Evolutionary conservation across 2,113 vertebrate species (phyloP).

Genomic region (Dasyornis broadbenti): DNA sequence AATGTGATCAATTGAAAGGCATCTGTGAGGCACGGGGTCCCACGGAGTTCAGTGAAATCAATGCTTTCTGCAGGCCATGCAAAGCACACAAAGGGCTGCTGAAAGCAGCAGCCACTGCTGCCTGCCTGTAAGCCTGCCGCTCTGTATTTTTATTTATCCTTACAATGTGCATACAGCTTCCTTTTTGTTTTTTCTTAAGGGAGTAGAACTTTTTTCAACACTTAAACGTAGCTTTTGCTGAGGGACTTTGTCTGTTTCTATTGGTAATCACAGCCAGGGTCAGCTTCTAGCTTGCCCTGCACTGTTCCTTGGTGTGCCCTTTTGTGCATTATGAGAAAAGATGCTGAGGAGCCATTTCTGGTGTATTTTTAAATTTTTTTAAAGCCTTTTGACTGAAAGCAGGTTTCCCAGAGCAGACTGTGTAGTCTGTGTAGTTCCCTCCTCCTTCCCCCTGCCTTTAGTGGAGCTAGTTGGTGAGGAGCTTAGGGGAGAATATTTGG

Average conservation of each 20-base stretch:
- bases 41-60: neutral
- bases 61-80: neutral
- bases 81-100: neutral
- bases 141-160: neutral
- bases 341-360: neutral
- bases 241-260: neutral
- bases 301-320: neutral
- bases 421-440: neutral
- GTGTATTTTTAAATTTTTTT: neutral
- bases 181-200: neutral
- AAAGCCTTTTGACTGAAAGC: neutral
- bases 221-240: neutral
- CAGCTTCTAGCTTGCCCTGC: neutral
- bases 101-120: neutral
- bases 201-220: neutral
- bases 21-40: neutral
- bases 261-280: neutral
- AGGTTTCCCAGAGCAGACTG: neutral
- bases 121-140: neutral
- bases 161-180: neutral
- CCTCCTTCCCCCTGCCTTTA: rapidly evolving
- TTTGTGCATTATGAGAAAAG: neutral
- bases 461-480: neutral
- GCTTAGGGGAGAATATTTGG: neutral
- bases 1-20: neutral